Base-by-base conservation (phyloP, 2,113 vertebrate species). In the Cottus gobio region DNA sequence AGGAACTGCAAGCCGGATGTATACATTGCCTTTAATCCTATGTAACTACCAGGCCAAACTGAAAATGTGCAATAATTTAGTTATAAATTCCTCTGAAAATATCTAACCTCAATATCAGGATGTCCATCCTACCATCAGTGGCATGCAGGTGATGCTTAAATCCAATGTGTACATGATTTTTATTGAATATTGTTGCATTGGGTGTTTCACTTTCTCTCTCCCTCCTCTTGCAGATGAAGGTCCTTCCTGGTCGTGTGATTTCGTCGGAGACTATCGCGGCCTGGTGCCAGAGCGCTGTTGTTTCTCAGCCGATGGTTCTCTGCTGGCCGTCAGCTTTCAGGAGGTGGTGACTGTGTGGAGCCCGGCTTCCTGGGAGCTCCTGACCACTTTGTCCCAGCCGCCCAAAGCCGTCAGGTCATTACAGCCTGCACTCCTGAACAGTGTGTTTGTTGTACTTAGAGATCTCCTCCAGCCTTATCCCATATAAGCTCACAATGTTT, bases 231-330 rank as follows among this genome's bases (percentile, higher is more conserved):
- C 18, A 94, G 97, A 93, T 36, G 93, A 95, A 26, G 95, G 88
- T n/a, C 84, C 94, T 64, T 96, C 94, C 83, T 99, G 98, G 98
- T 96, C 92, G 34, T 99, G 98, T 94, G 97, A 99, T 77, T 99
- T 98, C 2, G 96, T 99, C 7, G 97, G 97, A 54, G 95, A 95
- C 87, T 99, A 99, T 76, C 98, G 96, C 89, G 89, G 93, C 85
- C 96, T 98, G 83, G 94, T 90, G 68, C 96, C 97, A 0, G 93
- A 92, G 0, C 90, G 95, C 91, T 97, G 98, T 91, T 95, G 96
- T 75, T 99, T 99, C 90, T 99, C 97, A 15, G 96, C 97, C 71
- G 98, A 99, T 7, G 96, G 97, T 15, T 99, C 98, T 69, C 82
- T 99, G 84, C 89, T 99, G 86, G 97, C 97, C 2, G 95, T 99